Conservation (phyloP, 2,888 invertebrate species). For the Aleiodes leptofemur region DNA sequence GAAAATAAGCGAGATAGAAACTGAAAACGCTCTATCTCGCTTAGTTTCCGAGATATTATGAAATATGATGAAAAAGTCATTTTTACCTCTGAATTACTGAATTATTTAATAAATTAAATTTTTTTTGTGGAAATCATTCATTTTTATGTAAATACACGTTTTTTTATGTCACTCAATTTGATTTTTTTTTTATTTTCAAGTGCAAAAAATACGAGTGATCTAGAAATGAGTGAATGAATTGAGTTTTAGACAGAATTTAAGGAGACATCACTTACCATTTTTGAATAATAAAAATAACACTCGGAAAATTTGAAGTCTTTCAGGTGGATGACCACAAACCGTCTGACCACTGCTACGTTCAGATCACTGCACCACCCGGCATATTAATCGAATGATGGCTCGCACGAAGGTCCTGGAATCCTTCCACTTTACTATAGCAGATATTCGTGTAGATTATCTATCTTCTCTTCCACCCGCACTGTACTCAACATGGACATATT, state of each 20-base stretch:
- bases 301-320: not conserved
- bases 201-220: no score
- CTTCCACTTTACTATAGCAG: slow-evolving; percentile 1
- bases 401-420: not conserved
- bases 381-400: slow-evolving; percentile 13
- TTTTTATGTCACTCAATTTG: no score
- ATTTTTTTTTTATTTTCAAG: no score
- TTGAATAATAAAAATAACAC: not conserved
- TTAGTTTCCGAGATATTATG: no score
- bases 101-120: no score
- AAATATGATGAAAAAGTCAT: no score
- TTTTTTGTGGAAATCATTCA: no score
- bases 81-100: no score
- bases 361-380: slow-evolving; percentile 16
- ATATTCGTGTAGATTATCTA: slow-evolving; percentile 24
- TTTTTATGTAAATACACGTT: no score
- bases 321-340: not conserved
- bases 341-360: slow-evolving; percentile 16
- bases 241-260: not conserved
- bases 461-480: slow-evolving; percentile 5
- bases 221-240: no score
- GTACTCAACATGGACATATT: slow-evolving; percentile 13
- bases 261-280: not conserved
- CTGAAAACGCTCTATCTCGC: no score
- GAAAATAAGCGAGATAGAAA: no score